phyloP scores from a whole-genome alignment of 2,113 vertebrate genomes.

The Coturnix japonica region DNA sequence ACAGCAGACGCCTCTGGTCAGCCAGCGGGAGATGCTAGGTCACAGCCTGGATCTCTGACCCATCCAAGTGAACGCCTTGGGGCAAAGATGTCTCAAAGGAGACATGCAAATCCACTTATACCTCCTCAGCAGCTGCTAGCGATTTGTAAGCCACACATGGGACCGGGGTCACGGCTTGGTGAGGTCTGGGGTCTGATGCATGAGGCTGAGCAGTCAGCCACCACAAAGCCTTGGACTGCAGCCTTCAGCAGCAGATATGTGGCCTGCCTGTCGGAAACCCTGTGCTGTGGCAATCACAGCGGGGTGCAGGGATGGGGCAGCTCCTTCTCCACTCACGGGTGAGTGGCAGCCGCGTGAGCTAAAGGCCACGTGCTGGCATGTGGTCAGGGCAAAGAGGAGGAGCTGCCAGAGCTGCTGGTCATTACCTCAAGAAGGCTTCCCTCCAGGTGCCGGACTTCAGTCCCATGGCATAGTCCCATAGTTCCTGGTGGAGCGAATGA shows the following conservation, averaged over 20 bases:
- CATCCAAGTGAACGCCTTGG: fast-evolving
- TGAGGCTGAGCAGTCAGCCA: not conserved
- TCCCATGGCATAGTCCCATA: no score
- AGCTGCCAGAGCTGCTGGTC: not conserved
- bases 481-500: not conserved
- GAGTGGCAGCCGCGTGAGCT: not conserved
- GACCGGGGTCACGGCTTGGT: not conserved
- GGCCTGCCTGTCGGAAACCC: not conserved
- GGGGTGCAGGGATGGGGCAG: not conserved
- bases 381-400: not conserved
- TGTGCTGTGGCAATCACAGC: not conserved
- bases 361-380: not conserved
- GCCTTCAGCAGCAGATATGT: not conserved
- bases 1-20: not conserved
- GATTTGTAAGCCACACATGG: not conserved
- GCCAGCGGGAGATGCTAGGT: not conserved
- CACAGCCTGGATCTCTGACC: not conserved
- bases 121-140: not conserved
- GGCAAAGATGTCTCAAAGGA: not conserved
- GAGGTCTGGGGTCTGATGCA: not conserved
- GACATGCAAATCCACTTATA: not conserved
- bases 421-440: not conserved
- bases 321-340: not conserved
- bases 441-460: not conserved
- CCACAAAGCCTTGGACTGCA: not conserved